phyloP scores from a whole-genome alignment of 2,797 vertebrate genomes.

The Otolemur crassicaudatus region DNA sequence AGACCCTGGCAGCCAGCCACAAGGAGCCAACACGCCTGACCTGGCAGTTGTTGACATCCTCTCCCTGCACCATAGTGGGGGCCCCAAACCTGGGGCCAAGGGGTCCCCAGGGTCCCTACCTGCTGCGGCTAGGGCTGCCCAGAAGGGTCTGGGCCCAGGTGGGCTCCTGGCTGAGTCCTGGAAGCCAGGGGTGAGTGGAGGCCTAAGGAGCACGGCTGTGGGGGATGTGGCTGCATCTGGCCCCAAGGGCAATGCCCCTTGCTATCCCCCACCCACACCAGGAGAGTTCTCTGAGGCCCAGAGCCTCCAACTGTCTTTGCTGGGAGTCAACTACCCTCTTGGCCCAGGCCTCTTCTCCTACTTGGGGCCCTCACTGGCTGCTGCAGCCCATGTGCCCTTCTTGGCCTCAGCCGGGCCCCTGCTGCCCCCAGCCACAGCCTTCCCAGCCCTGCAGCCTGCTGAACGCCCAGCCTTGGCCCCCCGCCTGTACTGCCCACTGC shows the following conservation, averaged over 20 bases:
- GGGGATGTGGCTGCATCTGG: constrained; percentile 85
- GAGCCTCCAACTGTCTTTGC: constrained; percentile 93
- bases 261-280: constrained; percentile 93
- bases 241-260: constrained; percentile 89
- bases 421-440: constrained; percentile 89
- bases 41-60: constrained; percentile 92
- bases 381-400: constrained; percentile 92
- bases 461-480: constrained; percentile 91
- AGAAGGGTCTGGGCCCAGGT: constrained; percentile 86
- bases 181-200: constrained; percentile 90
- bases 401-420: constrained; percentile 93
- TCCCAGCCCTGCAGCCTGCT: constrained; percentile 87
- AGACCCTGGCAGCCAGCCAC: not conserved
- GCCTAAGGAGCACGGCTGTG: constrained; percentile 85
- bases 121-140: constrained; percentile 89
- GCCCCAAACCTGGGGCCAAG: constrained; percentile 87
- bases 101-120: constrained; percentile 88
- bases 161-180: constrained; percentile 93
- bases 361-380: constrained; percentile 91
- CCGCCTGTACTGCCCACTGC: constrained; percentile 95
- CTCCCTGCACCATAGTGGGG: constrained; percentile 91
- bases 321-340: constrained; percentile 95
- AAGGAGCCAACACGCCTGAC: constrained; percentile 86
- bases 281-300: constrained; percentile 93
- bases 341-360: constrained; percentile 95